Conservation (phyloP, 2,113 vertebrate species). For the Eidolon helvum region DNA sequence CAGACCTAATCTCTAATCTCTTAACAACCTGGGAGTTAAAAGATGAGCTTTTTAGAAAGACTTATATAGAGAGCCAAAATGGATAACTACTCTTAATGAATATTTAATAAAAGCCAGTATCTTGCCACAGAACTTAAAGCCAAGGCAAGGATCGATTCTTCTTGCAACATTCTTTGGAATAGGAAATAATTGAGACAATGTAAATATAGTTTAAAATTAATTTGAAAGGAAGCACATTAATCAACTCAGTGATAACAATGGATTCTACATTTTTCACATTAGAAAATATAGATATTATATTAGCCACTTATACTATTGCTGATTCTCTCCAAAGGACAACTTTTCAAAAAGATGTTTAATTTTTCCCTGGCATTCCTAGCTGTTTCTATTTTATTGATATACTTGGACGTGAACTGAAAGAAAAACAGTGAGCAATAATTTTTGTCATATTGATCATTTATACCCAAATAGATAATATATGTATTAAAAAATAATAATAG, state of each 20-base stretch:
- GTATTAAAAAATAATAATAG: not conserved
- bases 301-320: not conserved
- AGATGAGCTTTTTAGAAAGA: not conserved
- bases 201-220: not conserved
- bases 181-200: not conserved
- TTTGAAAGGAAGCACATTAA: not conserved
- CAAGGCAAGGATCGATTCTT: not conserved
- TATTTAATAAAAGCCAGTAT: not conserved
- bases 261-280: not conserved
- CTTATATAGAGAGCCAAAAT: not conserved
- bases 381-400: not conserved
- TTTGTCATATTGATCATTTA: not conserved
- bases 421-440: not conserved
- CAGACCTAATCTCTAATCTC: not conserved
- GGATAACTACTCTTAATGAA: not conserved
- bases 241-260: not conserved
- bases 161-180: not conserved
- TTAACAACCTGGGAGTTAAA: not conserved
- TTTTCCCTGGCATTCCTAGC: not conserved
- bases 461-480: not conserved
- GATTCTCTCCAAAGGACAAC: not conserved
- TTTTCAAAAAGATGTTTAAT: not conserved
- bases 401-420: not conserved
- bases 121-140: not conserved
- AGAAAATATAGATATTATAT: not conserved